Conservation (phyloP, 2,888 invertebrate genomes). For the Dicranocentrus wangi region DNA sequence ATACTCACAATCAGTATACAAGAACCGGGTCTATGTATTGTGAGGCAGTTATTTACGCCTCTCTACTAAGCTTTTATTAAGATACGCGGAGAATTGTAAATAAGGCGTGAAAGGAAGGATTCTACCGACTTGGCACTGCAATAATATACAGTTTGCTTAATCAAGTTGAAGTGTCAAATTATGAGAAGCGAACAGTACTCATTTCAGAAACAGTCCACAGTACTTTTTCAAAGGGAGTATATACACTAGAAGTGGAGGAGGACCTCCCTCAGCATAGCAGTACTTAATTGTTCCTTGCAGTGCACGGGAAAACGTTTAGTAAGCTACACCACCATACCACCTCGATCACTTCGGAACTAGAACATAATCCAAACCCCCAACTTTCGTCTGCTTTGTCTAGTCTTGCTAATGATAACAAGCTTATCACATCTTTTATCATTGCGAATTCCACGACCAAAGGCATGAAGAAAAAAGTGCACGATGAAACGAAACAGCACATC, state of each 20-base stretch:
- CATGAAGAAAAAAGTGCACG: too few relatives aligned
- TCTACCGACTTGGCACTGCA: conserved; percentile 18
- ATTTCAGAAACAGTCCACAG: neutral
- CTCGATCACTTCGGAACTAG: neutral
- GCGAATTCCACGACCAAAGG: too few relatives aligned
- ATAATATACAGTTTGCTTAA: neutral
- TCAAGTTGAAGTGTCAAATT: conserved; percentile 10
- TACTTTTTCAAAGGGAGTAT: conserved; percentile 9
- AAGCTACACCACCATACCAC: neutral
- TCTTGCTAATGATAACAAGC: too few relatives aligned
- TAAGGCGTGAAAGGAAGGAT: conserved; percentile 41
- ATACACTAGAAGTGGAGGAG: conserved; percentile 25
- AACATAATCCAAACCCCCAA: too few relatives aligned
- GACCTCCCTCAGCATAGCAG: conserved; percentile 24
- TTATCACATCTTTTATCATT: too few relatives aligned
- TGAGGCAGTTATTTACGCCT: too few relatives aligned
- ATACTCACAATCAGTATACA: too few relatives aligned
- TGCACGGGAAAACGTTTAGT: neutral
- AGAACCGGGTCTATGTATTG: too few relatives aligned
- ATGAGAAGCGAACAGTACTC: neutral
- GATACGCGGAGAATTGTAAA: conserved; percentile 25
- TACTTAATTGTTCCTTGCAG: conserved; percentile 36
- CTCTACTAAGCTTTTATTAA: too few relatives aligned
- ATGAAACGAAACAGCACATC: too few relatives aligned
- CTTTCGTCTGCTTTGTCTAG: too few relatives aligned